A percentile compares a stretch with the other conserved stretches of the same genome.
These are phyloP conservation scores for Aelia acuminata DNA, from an alignment of 2,888 invertebrate genomes.

Conservation along the genomic window DNA sequence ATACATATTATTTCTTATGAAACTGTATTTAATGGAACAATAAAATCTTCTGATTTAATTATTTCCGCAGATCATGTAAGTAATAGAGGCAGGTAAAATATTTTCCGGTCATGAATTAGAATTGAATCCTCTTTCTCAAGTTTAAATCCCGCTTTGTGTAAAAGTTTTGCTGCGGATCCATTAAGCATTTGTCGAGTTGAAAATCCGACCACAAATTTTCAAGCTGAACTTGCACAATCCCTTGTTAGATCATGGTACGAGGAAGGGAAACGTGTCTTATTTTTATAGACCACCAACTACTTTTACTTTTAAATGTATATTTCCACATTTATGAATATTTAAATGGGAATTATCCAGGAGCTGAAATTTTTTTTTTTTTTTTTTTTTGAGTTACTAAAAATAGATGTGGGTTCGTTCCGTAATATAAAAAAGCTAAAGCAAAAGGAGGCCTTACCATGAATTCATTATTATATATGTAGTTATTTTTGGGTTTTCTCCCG, in stretches of 20 bases:
- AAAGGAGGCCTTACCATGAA: no score
- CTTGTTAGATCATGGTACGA: neutral
- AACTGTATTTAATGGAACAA: no score
- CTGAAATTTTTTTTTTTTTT: no score
- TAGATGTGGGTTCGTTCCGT: no score
- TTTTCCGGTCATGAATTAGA: neutral
- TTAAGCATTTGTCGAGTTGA: conserved; percentile 20
- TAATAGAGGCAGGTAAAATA: neutral
- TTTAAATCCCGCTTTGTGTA: neutral
- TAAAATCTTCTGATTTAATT: no score
- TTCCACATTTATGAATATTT: neutral
- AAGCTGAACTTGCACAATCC: conserved; percentile 17
- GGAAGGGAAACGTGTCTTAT: neutral
- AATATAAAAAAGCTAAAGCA: no score
- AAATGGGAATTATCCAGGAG: no score
- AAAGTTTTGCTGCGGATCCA: conserved; percentile 20
- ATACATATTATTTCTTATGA: no score
- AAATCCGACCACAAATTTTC: conserved; percentile 29
- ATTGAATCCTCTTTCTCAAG: neutral
- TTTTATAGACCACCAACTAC: neutral
- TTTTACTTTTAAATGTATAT: neutral
- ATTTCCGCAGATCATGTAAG: no score
- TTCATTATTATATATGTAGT: no score
- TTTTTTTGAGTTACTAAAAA: no score
- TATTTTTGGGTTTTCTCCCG: no score